A percentile compares a stretch with the other conserved stretches of the same genome.
Conservation (phyloP, 2,113 vertebrate species). For the Turnix velox region DNA sequence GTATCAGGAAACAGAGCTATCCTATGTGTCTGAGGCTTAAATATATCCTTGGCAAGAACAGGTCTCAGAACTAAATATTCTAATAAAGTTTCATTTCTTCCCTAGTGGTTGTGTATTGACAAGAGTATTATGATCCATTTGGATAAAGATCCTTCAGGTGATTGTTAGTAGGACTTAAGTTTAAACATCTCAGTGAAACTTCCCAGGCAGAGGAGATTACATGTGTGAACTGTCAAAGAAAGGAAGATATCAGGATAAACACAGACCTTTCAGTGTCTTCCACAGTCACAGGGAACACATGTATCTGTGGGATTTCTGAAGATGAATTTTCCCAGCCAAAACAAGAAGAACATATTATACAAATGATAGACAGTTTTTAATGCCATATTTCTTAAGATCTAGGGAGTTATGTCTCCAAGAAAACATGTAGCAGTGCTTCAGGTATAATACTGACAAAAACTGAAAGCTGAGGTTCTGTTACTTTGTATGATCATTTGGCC, state of each 20-base stretch:
- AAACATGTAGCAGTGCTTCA: not conserved
- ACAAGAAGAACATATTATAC: not conserved
- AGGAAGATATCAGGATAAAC: not conserved
- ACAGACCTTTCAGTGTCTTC: not conserved
- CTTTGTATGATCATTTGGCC: not conserved
- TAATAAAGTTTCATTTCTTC: not conserved
- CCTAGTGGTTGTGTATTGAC: not conserved
- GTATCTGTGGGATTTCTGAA: not conserved
- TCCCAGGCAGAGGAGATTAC: not conserved
- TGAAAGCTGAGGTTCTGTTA: not conserved
- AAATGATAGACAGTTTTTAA: not conserved
- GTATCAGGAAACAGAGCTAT: not conserved
- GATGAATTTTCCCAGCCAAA: not conserved
- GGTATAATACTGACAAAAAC: not conserved
- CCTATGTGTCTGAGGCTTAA: not conserved
- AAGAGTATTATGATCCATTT: not conserved
- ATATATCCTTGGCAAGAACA: not conserved
- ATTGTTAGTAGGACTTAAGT: not conserved
- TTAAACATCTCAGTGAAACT: not conserved
- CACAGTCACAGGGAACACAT: not conserved
- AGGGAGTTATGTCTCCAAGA: not conserved
- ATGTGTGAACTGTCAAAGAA: not conserved
- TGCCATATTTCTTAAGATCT: not conserved
- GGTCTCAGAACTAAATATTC: not conserved
- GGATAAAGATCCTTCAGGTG: not conserved